Conservation (phyloP, 2,888 invertebrate species). For the Atherix ibis region DNA sequence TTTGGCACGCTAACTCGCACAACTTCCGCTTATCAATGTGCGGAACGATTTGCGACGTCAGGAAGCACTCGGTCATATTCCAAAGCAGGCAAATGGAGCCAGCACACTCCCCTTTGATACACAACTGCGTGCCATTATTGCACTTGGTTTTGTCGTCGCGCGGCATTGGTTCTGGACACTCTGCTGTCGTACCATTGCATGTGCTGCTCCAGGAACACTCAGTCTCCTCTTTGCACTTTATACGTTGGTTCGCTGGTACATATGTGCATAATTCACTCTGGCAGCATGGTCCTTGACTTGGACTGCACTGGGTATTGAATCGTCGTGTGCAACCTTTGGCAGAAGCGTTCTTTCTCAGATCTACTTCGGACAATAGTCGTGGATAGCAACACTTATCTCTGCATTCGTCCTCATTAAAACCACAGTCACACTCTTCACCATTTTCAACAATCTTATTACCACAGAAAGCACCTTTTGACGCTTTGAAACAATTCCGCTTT, state of each 20-base stretch:
- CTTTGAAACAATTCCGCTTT: constrained; percentile 86
- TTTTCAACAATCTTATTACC: constrained; percentile 98
- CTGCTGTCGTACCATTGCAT: constrained; percentile 73
- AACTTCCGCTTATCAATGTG: constrained; percentile 69
- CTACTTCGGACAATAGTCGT: constrained; percentile 52
- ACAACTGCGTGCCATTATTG: constrained; percentile 80
- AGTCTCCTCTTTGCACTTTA: constrained; percentile 65
- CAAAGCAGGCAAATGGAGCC: constrained; percentile 92
- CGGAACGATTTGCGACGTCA: constrained; percentile 60
- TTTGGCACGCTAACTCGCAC: constrained; percentile 95
- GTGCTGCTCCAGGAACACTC: constrained; percentile 81
- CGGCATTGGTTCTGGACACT: constrained; percentile 72
- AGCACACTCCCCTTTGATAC: constrained; percentile 79
- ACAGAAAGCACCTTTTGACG: constrained; percentile 90
- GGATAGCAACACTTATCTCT: constrained; percentile 89
- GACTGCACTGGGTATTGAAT: constrained; percentile 62
- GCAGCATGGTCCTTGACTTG: constrained; percentile 97
- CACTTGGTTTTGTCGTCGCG: constrained; percentile 85
- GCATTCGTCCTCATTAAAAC: constrained; percentile 85
- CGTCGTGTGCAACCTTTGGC: constrained; percentile 70
- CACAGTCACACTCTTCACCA: constrained; percentile 96
- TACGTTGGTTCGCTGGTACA: constrained; percentile 44
- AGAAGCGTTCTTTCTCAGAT: constrained; percentile 47
- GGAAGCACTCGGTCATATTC: constrained; percentile 89
- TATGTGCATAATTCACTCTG: constrained; percentile 61